These are phyloP conservation scores for Acrobasis repandana DNA, from an alignment of 2,888 invertebrate genomes.

Conservation along the genomic window DNA sequence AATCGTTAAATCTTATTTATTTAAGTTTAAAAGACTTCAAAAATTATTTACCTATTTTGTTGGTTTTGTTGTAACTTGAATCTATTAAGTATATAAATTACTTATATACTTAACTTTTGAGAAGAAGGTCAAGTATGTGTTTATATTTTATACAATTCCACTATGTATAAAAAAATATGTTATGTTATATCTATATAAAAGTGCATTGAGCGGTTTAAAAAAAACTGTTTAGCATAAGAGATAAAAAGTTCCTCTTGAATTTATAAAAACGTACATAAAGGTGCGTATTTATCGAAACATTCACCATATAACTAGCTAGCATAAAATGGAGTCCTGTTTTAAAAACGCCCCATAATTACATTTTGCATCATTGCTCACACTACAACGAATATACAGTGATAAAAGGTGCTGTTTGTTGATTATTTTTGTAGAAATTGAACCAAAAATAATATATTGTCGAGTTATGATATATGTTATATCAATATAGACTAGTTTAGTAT, in stretches of 20 bases:
- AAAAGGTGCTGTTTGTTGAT: slow-evolving; percentile 69
- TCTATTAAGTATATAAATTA: slow-evolving; percentile 18
- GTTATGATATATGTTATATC: slow-evolving; percentile 45
- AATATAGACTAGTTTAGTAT: slow-evolving; percentile 46
- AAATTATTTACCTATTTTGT: slow-evolving; percentile 11
- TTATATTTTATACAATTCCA: background rate
- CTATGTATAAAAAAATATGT: background rate
- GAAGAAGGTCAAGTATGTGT: background rate
- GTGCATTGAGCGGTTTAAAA: background rate
- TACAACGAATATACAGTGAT: slow-evolving; percentile 68
- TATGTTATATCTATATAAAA: background rate
- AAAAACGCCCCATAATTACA: background rate
- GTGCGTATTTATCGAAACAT: too few relatives aligned
- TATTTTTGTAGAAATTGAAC: slow-evolving; percentile 68
- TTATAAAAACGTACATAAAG: too few relatives aligned
- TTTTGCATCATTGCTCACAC: slow-evolving; percentile 27
- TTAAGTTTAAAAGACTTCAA: slow-evolving; percentile 13
- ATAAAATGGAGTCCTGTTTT: too few relatives aligned
- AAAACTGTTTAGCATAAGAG: too few relatives aligned
- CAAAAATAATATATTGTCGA: slow-evolving; percentile 61
- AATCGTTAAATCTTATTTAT: slow-evolving; percentile 16
- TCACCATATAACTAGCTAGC: too few relatives aligned
- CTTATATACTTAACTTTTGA: background rate
- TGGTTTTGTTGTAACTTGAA: slow-evolving; percentile 17
- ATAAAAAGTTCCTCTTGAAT: too few relatives aligned